Evolutionary conservation across 2,888 invertebrate genomes (phyloP).

Genomic region (Dryococelus australis): DNA sequence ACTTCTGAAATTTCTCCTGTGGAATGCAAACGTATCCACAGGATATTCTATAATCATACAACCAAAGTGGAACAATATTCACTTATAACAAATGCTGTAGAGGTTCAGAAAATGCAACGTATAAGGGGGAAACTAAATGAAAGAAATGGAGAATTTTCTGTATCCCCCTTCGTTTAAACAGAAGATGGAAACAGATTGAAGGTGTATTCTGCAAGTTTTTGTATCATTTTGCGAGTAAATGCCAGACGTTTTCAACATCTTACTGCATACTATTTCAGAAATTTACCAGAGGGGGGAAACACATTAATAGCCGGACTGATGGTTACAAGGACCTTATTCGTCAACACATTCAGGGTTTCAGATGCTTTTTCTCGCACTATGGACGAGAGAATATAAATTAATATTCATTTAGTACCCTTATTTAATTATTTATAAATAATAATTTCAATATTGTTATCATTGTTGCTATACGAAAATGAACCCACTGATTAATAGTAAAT

Average conservation of each 20-base stretch:
- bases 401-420: background rate
- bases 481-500: too few species aligned
- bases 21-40: too few species aligned
- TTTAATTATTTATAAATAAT: too few species aligned
- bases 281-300: background rate
- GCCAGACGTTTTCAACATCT: background rate
- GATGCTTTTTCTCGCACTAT: background rate
- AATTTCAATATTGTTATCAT: too few species aligned
- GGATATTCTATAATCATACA: too few species aligned
- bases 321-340: background rate
- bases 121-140: too few species aligned
- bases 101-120: too few species aligned
- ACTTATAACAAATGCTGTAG: too few species aligned
- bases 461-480: too few species aligned
- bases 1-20: too few species aligned
- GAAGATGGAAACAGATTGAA: background rate
- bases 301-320: background rate
- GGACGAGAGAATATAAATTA: background rate
- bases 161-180: background rate
- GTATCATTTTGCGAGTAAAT: constrained; percentile 29
- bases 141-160: too few species aligned
- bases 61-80: too few species aligned
- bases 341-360: constrained; percentile 19
- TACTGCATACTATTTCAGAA: constrained; percentile 26
- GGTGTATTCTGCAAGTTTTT: constrained; percentile 22